These are phyloP conservation scores for Pseudococcus jackbeardsleyi DNA, from an alignment of 2,888 invertebrate species.

Conservation along the genomic window DNA sequence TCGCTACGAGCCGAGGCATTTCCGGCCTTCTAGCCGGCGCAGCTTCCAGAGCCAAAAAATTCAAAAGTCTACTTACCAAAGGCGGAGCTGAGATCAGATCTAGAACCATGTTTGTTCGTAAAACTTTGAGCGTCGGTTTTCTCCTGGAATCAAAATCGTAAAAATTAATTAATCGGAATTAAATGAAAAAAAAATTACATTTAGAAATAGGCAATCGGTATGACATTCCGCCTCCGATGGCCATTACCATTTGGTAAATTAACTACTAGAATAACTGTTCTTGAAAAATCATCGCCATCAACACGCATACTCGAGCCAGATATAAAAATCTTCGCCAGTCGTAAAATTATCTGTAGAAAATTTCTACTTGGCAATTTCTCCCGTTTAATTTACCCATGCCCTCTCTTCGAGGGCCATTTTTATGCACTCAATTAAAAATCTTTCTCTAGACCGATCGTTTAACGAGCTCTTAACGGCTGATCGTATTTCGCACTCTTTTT, in stretches of 20 bases:
- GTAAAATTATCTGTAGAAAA: neutral
- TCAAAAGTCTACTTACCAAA: conserved; percentile 79
- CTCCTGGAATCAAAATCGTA: conserved; percentile 77
- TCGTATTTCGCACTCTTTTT: neutral
- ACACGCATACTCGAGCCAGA: neutral
- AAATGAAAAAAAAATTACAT: neutral
- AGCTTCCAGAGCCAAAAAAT: neutral
- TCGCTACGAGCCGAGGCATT: neutral
- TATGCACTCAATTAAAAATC: neutral
- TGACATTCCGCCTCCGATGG: neutral
- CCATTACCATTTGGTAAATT: neutral
- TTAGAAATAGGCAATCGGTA: neutral
- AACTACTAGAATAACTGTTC: neutral
- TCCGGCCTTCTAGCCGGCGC: conserved; percentile 4
- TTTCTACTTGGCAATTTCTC: conserved; percentile 6
- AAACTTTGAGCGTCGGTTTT: conserved; percentile 80
- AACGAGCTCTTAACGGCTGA: neutral
- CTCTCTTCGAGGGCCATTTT: neutral
- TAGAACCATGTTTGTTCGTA: conserved; percentile 82
- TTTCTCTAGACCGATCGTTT: neutral
- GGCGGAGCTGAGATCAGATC: conserved; percentile 89
- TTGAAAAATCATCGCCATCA: neutral
- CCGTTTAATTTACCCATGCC: neutral
- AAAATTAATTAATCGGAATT: conserved; percentile 39
- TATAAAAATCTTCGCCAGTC: neutral